Base-by-base conservation (phyloP, 2,797 vertebrate species). In the Lagothrix lagotricha region DNA sequence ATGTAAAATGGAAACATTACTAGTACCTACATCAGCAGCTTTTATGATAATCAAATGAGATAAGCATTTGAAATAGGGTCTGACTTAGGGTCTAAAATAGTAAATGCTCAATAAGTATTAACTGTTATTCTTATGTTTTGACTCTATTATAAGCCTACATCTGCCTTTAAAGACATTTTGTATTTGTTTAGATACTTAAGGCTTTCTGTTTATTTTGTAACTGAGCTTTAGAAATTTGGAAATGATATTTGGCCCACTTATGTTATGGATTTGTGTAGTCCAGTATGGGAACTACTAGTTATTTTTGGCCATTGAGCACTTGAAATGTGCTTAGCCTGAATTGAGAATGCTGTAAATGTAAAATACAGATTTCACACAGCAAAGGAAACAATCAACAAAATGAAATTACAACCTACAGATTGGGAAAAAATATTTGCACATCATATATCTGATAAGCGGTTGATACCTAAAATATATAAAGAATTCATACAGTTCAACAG, bases 121-220 rank as follows among this genome's bases (percentile, higher is more conserved):
- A 26, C 8, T 61, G 26, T 77, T 70, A 48, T 41, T 92, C 5
- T 76, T 84, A 48, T 2, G 2, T 77, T 97, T 88, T 64, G 61
- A 77, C 22, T 48, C 70, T 48, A 11, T 64, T 72, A 5, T 93
- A 22, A 79, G 4, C 22, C 41, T 75, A 46, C 2, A 26, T 64
- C 2, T 92, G 30, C 64, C 50, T 73, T 92, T 95, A 89, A 77
- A 81, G 61, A 88, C 24, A 67, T 91, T 95, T 76, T 54, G 33
- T 14, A 87, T 97, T 92, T 92, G 72, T 48, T 82, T 80, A 89
- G 50, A 20, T 83, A 52, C 72, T 93, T 94, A 81, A 5, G 70
- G 61, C 58, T 86, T 58, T 92, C 48, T 80, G 28, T 90, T 97
- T 33, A 70, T 90, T 70, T 50, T 90, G 9, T 92, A 64, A 67